A percentile compares a stretch with the other conserved stretches of the same genome.
These are phyloP conservation scores for Stomorhina lunata DNA, from an alignment of 2,888 invertebrate genomes.

Conservation along the genomic window DNA sequence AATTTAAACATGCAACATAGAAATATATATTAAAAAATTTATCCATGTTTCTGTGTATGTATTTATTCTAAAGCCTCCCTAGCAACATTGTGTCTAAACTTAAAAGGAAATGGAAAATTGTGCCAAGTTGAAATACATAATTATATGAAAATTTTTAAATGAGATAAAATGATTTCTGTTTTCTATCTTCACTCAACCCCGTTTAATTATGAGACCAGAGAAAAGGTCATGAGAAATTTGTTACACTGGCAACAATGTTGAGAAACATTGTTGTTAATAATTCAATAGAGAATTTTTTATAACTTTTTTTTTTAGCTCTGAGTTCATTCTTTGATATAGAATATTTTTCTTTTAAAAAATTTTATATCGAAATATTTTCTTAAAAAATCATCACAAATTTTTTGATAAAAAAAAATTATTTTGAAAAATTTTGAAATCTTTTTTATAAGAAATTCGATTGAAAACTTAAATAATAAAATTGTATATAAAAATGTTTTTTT, in stretches of 20 bases:
- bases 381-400: too few species aligned
- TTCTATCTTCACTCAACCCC: not conserved
- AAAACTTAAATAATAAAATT: too few species aligned
- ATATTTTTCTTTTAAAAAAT: too few species aligned
- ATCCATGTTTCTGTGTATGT: not conserved
- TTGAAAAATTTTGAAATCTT: too few species aligned
- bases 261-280: not conserved
- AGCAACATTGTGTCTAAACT: constrained; percentile 25
- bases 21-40: not conserved
- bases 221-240: not conserved
- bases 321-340: too few species aligned
- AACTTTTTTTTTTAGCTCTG: not conserved
- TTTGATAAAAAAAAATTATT: too few species aligned
- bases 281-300: not conserved
- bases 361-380: too few species aligned
- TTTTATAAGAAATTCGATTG: too few species aligned
- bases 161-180: not conserved
- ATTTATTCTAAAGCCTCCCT: not conserved
- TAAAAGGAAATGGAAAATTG: constrained; percentile 9
- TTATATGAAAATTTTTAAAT: constrained; percentile 6
- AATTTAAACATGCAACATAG: constrained; percentile 18
- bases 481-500: too few species aligned
- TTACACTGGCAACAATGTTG: constrained; percentile 21
- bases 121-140: constrained; percentile 32
- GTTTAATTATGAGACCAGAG: not conserved